Percentiles rank a stretch among this genome's conserved stretches.
phyloP scores from a whole-genome alignment of 2,888 invertebrate species.

The Limnephilus rhombicus region DNA sequence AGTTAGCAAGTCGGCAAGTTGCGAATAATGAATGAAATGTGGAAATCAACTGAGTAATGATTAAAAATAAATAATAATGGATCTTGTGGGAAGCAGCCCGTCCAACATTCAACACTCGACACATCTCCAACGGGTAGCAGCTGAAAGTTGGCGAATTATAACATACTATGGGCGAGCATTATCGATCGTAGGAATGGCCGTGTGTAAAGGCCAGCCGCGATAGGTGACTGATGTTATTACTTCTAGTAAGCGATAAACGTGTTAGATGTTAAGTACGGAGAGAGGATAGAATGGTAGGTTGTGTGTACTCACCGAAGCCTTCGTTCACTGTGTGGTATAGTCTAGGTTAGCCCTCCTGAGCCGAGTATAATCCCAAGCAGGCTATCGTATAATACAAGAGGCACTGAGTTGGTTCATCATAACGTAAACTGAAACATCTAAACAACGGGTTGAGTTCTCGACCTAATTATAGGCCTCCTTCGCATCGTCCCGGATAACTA shows the following conservation, averaged over 20 bases:
- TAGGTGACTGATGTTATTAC: neutral
- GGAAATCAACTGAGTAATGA: neutral
- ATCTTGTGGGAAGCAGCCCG: neutral
- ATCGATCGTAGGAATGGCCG: slow-evolving; percentile 24
- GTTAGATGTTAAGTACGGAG: neutral
- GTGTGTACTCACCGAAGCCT: slow-evolving; percentile 57
- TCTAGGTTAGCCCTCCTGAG: slow-evolving; percentile 50
- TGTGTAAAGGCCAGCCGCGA: neutral
- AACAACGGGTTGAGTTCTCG: slow-evolving; percentile 56
- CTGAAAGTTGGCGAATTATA: slow-evolving; percentile 19
- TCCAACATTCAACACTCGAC: too few relatives aligned
- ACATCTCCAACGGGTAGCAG: neutral
- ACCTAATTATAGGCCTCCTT: slow-evolving; percentile 52
- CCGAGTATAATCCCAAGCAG: slow-evolving; percentile 60
- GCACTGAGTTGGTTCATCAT: slow-evolving; percentile 62
- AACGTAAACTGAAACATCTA: slow-evolving; percentile 59
- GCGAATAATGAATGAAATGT: neutral
- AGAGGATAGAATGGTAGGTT: neutral
- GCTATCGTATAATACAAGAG: slow-evolving; percentile 61
- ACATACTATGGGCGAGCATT: slow-evolving; percentile 3
- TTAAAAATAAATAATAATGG: neutral
- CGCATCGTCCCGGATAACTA: slow-evolving; percentile 57
- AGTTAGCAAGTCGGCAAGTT: neutral
- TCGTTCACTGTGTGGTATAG: slow-evolving; percentile 31
- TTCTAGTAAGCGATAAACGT: neutral